A percentile compares a stretch with the other conserved stretches of the same genome.
Evolutionary conservation across 1,140 invertebrate genomes (phyloP).

Genomic region (Orussus abietinus): DNA sequence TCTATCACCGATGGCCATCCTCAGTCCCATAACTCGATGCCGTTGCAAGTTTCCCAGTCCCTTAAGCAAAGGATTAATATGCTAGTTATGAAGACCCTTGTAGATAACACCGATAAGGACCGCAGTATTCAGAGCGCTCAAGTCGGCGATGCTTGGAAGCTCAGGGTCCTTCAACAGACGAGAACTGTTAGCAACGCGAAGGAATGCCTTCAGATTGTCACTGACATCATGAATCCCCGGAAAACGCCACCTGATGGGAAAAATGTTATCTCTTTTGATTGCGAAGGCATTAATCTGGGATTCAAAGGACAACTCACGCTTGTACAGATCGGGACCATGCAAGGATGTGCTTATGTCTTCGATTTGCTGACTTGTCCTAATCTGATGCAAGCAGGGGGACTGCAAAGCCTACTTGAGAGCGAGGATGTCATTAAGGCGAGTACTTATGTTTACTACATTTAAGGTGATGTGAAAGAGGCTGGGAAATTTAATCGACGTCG

Average conservation of each 20-base stretch:
- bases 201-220: slow-evolving; percentile 73
- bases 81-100: slow-evolving; percentile 81
- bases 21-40: slow-evolving; percentile 28
- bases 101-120: slow-evolving; percentile 85
- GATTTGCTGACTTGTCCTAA: slow-evolving; percentile 83
- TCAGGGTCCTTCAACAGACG: slow-evolving; percentile 75
- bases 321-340: slow-evolving; percentile 78
- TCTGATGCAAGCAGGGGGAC: slow-evolving; percentile 72
- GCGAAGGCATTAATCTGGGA: slow-evolving; percentile 88
- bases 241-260: slow-evolving; percentile 54
- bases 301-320: slow-evolving; percentile 79
- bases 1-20: too few species aligned
- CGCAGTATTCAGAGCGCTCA: slow-evolving; percentile 56
- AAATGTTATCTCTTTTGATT: slow-evolving; percentile 76
- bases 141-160: slow-evolving; percentile 72
- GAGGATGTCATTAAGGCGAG: slow-evolving; percentile 78
- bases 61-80: slow-evolving; percentile 84
- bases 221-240: slow-evolving; percentile 68
- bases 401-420: slow-evolving; percentile 78
- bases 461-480: too few species aligned
- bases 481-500: too few species aligned
- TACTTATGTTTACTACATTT: too few species aligned
- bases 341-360: slow-evolving; percentile 79
- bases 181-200: slow-evolving; percentile 72
- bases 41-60: slow-evolving; percentile 45